Percentiles rank a stretch among this genome's conserved stretches.
Evolutionary conservation across 2,797 vertebrate species (phyloP).

Genomic region (Myotis findleyi): DNA sequence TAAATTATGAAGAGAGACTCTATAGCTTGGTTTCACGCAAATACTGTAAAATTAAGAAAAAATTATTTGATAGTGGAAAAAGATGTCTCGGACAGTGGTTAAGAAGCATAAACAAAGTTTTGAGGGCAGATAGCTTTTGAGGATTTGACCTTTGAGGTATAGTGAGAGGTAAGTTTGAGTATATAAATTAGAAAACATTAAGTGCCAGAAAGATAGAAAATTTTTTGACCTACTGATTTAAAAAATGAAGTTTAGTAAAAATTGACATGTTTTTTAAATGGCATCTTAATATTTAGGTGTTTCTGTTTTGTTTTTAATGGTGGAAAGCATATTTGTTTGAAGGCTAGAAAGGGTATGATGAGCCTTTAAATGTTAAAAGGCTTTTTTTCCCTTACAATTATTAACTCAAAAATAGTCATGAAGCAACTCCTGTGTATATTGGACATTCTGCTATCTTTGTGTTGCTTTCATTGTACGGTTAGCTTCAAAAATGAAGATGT

Average conservation of each 20-base stretch:
- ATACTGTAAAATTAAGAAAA: constrained; percentile 30
- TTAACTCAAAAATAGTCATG: neutral
- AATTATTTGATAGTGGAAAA: neutral
- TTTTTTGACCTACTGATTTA: neutral
- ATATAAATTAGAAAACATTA: constrained; percentile 24
- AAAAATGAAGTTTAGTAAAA: constrained; percentile 19
- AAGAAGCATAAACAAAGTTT: constrained; percentile 1
- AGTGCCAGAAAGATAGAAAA: neutral
- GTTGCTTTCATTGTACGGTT: neutral
- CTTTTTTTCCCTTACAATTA: neutral
- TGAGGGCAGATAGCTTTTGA: neutral
- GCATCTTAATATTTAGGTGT: neutral
- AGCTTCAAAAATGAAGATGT: constrained; percentile 13
- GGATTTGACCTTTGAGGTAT: constrained; percentile 19
- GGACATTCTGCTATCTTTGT: neutral
- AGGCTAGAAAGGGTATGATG: neutral
- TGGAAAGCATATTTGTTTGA: constrained; percentile 14
- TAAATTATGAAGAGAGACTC: neutral
- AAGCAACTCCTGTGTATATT: neutral
- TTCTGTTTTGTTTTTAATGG: neutral
- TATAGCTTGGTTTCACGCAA: constrained; percentile 21
- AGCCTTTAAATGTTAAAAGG: neutral
- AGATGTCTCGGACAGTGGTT: neutral
- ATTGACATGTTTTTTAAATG: neutral
- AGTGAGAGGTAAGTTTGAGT: neutral